Evolutionary conservation across 2,888 invertebrate species (phyloP), one percentile per base, ranked within the genome.

Genomic region (Cecidostiba fungosa): DNA sequence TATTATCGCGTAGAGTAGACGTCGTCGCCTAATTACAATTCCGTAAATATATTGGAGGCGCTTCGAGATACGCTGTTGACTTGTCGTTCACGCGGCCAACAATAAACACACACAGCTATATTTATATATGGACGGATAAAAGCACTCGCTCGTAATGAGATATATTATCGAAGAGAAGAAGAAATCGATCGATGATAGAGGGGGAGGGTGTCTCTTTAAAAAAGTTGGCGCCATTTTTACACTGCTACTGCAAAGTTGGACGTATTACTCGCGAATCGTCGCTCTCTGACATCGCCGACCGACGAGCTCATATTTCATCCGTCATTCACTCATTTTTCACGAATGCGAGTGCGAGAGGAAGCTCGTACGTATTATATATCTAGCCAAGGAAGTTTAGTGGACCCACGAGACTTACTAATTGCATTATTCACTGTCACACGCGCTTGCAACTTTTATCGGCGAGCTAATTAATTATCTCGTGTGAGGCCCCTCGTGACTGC

Each of bases 291-390:
- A 85, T 81, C 70, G 80, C 43, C 83, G 70, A 85, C 85, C 84
- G 83, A 69, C 70, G 76, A 66, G 62, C 87, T 88, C 89, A 87
- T 89, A 88, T 88, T 88, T 89, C 87, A 88, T 88, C 87, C 87
- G 88, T 87, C 89, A 87, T 88, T 89, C 88, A 88, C 89, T 90
- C 89, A 89, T 90, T 90, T 90, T 90, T 90, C 88, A 90, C 87
- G 54, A 86, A 88, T 76, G 86, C 14, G 76, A 16, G 43, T 3
- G 43, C 14, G 26, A 8, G 12, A 23, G 73, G 39, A 8, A 36
- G 59, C 19, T n/a, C 47, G n/a, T 72, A 59, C 36, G 36, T 72
- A n/a, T 8, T 39, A 39, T 39, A 8, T 43, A 43, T 12, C 0
- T 43, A 47, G 72, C 82, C 82, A 85, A 84, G 85, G 87, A 87